Evolutionary conservation across 2,888 invertebrate genomes (phyloP), one percentile per base, ranked within the genome.

Genomic region (Drosophila vallismaia): DNA sequence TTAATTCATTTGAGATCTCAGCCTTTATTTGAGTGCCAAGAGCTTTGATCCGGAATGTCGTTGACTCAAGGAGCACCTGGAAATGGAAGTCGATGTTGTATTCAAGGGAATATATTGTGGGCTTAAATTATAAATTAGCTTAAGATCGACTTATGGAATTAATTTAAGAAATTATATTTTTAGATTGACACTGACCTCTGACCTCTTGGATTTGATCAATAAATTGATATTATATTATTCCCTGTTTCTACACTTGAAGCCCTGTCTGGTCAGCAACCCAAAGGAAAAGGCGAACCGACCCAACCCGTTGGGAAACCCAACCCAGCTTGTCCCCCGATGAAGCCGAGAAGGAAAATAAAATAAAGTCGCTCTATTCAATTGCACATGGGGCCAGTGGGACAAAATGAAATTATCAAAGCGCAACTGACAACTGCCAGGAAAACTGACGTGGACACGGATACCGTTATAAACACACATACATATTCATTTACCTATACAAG

Each of bases 391-490:
- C 55, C 73, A 82, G 67, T 79, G 79, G 77, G 80, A 59, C 75
- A 68, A 79, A 75, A 88, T 85, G 70, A 69, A 85, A 82, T 85
- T 85, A 88, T 85, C 88, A 88, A 82, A 88, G 71, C 75, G 28
- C 54, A 77, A 76, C 55, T 84, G 83, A 86, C 82, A 88, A 86
- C 75, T 84, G 82, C 71, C 79, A 74, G 59, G 60, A 60, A 54
- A 85, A 77, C 59, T 74, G 87, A 84, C 78, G 52, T n/a, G 64
- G 63, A 77, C 63, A 66, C 66, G 57, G 77, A 79, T 76, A 85
- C 62, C 76, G 85, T 62, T 76, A 66, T 53, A n/a, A 59, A 60
- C 54, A 56, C 57, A 59, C 57, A 74, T 53, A 56, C 52, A 19
- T 42, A 4, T 42, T 14, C 40, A 42, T 14, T 14, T 42, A 8